Base-by-base conservation (phyloP, 2,113 vertebrate species). In the Brachypodius melanocephalos region DNA sequence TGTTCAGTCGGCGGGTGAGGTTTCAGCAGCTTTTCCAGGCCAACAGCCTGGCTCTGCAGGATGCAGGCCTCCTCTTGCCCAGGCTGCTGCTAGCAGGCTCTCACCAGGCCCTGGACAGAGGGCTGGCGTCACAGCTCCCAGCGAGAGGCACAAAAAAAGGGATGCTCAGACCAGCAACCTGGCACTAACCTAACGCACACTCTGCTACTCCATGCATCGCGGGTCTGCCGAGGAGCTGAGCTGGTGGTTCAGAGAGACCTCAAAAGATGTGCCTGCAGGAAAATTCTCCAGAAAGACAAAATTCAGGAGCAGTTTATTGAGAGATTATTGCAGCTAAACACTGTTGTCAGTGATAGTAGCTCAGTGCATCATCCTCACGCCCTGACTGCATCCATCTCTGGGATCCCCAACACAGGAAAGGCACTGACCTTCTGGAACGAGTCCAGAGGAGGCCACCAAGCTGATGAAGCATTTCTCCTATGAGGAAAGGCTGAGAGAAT, bases 1-100 rank as follows among this genome's bases (percentile, higher is more conserved):
- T 34, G 74, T 9, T n/a, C 49, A 63, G 10, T 3, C 1, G 0
- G n/a, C 17, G 3, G 4, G 48, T 5, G 49, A 85, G 28, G 46
- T 15, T 59, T 58, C 5, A 46, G 81, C 63, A 67, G 78, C 11
- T 51, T 72, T 63, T 51, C n/a, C 40, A 36, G 45, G 68, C 84
- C 66, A 7, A 28, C 57, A 68, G 76, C 29, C 29, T 4, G 34
- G 49, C 65, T 45, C 36, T 24, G 84, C 40, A n/a, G 45, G 80
- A 55, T 0, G 0, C 58, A 43, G 52, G 51, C 43, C 38, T 4
- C 46, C 82, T 32, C 65, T 28, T 31, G 36, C 40, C 72, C 3
- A 17, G 34, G 12, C 68, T 46, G 51, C 55, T 45, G n/a, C 36
- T 9, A 40, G 25, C 48, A 65, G 36, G 38, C 62, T 83, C 62